phyloP scores from a whole-genome alignment of 2,113 vertebrate genomes.

The Callopanchax toddi region DNA sequence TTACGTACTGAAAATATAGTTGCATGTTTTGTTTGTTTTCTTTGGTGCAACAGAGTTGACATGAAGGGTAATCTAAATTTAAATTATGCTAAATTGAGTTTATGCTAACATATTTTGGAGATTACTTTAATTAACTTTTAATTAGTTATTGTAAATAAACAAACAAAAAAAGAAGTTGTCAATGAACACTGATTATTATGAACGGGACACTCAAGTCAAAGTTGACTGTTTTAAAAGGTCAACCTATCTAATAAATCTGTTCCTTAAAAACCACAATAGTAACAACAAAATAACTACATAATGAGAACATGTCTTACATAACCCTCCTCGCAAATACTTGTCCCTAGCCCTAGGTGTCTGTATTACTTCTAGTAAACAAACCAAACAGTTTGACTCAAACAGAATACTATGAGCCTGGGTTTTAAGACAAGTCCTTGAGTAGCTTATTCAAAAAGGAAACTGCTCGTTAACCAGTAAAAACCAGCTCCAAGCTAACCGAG shows the following conservation, averaged over 20 bases:
- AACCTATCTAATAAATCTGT: conserved; percentile 34
- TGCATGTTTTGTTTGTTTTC: no score
- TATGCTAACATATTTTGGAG: background rate
- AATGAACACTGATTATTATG: no score
- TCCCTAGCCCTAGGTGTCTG: background rate
- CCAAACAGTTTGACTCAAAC: background rate
- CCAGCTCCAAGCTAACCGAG: conserved; percentile 18
- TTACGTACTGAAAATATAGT: background rate
- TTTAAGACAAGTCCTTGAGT: conserved; percentile 27
- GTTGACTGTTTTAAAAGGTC: no score
- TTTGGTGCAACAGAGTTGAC: background rate
- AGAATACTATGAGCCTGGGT: background rate
- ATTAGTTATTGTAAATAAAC: background rate
- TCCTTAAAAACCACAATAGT: conserved; percentile 15
- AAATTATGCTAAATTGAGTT: background rate
- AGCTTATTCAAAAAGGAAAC: conserved; percentile 42
- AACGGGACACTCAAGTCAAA: no score
- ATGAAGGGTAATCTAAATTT: background rate
- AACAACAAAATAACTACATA: conserved; percentile 70
- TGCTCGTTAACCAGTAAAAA: conserved; percentile 12
- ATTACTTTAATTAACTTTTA: no score
- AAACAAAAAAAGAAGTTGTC: background rate
- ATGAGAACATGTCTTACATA: conserved; percentile 64
- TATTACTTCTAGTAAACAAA: background rate
- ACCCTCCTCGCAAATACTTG: conserved; percentile 48